phyloP scores from a whole-genome alignment of 2,113 vertebrate genomes.

The Pluvianellus socialis region DNA sequence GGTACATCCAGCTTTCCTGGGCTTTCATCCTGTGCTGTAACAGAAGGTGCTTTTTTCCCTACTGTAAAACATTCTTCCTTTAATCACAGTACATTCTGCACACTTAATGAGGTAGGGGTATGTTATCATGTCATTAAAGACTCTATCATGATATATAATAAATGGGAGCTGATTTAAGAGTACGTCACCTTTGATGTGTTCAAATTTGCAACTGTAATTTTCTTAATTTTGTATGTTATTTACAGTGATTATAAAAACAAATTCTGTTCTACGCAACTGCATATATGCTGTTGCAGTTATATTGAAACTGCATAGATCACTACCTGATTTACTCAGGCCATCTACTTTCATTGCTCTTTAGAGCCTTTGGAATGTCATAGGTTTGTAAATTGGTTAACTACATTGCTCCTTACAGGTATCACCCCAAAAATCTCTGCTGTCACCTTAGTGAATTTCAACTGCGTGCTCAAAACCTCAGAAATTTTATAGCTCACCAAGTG shows the following conservation, averaged over 20 bases:
- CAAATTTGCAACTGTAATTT: slow-evolving; percentile 32
- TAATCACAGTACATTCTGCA: slow-evolving; percentile 50
- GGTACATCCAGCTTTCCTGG: not conserved
- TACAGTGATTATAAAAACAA: slow-evolving; percentile 21
- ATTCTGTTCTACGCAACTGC: not conserved
- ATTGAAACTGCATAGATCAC: not conserved
- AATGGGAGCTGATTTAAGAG: slow-evolving; percentile 10
- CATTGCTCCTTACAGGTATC: not conserved
- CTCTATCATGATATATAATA: slow-evolving; percentile 16
- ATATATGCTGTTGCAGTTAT: not conserved
- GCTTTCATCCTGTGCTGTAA: slow-evolving; percentile 42
- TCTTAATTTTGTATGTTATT: slow-evolving; percentile 22
- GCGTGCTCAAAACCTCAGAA: not conserved
- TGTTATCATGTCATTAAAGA: slow-evolving; percentile 40
- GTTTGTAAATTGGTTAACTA: not conserved
- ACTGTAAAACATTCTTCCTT: slow-evolving; percentile 44
- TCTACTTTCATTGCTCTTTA: not conserved
- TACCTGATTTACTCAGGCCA: not conserved
- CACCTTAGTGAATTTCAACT: not conserved
- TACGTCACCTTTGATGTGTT: slow-evolving; percentile 23
- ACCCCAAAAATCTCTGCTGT: not conserved
- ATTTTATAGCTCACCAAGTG: not conserved
- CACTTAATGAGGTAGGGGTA: slow-evolving; percentile 47
- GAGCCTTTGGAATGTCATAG: not conserved
- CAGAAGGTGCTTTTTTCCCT: slow-evolving; percentile 52